These are phyloP conservation scores for Eupithecia inturbata DNA, from an alignment of 2,888 invertebrate species.

Conservation along the genomic window DNA sequence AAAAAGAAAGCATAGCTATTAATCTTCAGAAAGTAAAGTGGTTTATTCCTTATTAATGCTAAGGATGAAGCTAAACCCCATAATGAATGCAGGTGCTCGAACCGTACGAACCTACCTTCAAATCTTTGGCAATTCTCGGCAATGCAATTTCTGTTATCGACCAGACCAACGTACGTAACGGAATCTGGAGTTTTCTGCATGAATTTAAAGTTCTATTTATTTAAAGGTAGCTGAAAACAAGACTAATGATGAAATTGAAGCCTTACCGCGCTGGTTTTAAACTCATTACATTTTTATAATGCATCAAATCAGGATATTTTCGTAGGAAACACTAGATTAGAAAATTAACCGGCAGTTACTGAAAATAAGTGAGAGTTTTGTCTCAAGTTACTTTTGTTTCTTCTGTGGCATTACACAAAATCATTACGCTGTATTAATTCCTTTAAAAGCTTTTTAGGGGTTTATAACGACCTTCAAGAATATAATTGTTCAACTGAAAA, in stretches of 20 bases:
- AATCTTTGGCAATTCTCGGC: slow-evolving; percentile 74
- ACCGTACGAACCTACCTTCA: slow-evolving; percentile 62
- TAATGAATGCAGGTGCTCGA: slow-evolving; percentile 81
- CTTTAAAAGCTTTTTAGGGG: slow-evolving; percentile 64
- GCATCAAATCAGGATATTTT: neutral
- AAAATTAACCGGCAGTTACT: neutral
- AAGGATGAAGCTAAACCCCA: slow-evolving; percentile 76
- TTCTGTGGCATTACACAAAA: slow-evolving; percentile 46
- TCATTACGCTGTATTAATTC: slow-evolving; percentile 70
- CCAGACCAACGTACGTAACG: neutral
- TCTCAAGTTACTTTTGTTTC: neutral
- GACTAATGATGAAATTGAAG: neutral
- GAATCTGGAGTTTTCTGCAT: slow-evolving; percentile 4
- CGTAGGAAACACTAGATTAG: neutral
- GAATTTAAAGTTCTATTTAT: neutral
- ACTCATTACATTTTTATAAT: neutral
- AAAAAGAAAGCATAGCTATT: slow-evolving; percentile 53
- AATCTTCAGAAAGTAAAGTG: slow-evolving; percentile 74
- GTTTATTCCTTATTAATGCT: slow-evolving; percentile 77
- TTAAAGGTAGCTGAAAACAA: neutral
- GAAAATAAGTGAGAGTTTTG: slow-evolving; percentile 13
- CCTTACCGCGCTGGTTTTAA: neutral
- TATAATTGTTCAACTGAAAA: slow-evolving; percentile 62
- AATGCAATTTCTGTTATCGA: slow-evolving; percentile 46
- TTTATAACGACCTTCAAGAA: slow-evolving; percentile 60